These are phyloP conservation scores for Hydriomena furcata DNA, from an alignment of 2,888 invertebrate genomes.

Conservation along the genomic window DNA sequence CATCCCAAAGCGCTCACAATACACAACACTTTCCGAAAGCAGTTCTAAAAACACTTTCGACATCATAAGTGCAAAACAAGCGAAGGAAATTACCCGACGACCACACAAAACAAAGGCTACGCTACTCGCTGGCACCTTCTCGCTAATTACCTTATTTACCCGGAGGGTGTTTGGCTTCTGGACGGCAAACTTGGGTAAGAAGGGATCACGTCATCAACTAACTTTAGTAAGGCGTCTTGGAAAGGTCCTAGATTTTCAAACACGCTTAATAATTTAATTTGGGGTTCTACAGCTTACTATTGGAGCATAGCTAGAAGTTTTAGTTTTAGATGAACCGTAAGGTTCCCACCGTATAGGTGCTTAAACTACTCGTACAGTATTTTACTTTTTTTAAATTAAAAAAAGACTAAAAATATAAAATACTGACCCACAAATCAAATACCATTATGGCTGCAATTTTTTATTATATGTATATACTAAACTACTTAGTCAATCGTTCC, in stretches of 20 bases:
- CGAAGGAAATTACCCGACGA: constrained; percentile 30
- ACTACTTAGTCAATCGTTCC: no score
- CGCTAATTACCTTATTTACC: constrained; percentile 55
- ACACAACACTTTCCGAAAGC: constrained; percentile 16
- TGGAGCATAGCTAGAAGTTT: no score
- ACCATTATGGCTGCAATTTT: no score
- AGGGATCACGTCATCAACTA: not conserved
- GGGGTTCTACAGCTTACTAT: no score
- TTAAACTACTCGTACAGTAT: no score
- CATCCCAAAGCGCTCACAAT: constrained; percentile 9
- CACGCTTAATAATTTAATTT: no score
- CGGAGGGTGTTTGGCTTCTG: constrained; percentile 13
- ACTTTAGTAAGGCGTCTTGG: not conserved
- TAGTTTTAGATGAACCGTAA: no score
- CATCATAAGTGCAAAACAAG: constrained; percentile 30
- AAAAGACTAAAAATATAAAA: no score
- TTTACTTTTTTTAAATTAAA: no score
- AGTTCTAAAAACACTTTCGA: constrained; percentile 18
- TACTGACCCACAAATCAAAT: no score
- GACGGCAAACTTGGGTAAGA: constrained; percentile 4
- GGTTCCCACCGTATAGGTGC: no score
- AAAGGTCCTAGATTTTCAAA: not conserved
- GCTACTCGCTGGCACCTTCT: constrained; percentile 28
- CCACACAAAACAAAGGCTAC: constrained; percentile 30
- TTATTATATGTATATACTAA: no score